Base-by-base conservation (phyloP, 2,888 invertebrate genomes). In the Imbricaverruca yamaguchii region DNA sequence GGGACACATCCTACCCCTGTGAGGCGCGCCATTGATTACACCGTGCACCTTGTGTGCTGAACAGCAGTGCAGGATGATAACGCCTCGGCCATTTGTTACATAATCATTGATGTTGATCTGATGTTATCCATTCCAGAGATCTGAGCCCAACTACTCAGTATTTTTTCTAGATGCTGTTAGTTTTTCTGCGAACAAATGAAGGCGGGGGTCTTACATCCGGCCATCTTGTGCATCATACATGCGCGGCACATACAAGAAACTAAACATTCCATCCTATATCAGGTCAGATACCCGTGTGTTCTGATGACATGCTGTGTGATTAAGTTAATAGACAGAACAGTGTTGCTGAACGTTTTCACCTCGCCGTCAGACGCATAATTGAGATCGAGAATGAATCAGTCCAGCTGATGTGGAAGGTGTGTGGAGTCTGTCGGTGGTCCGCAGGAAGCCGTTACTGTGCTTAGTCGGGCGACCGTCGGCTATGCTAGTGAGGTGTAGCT, bases 31-130 rank as follows among this genome's bases (percentile, higher is more conserved):
- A 59, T 15, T 7, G 59, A 59, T 13, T 15, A 15, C 11, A 13
- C 59, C 7, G 59, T 39, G 39, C 39, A 59, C 59, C 15, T 59
- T 59, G 59, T 11, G 1, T 7, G 15, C 12, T 59, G 15, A 1
- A 11, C 59, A 59, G 59, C 39, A 39, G 39, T 39, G 39, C 39
- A 39, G 39, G 39, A 39, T 39, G 39, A 39, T 39, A 39, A 1
- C 39, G 39, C 39, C 23, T 12, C 65, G 13, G 18, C 23, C 69
- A 69, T 39, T 6, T 39, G 15, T 21, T 69, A 74, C 74, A 74
- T 74, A 74, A 74, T 74, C 74, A 74, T 74, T 39, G 74, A 74
- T 53, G 74, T 53, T 74, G 74, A 74, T 74, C 74, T 74, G 74
- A 74, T 74, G 25, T 74, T 13, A 23, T 23, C 18, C 65, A 65